These are phyloP conservation scores for Plemyria rubiginata DNA, from an alignment of 2,888 invertebrate species.

Conservation along the genomic window DNA sequence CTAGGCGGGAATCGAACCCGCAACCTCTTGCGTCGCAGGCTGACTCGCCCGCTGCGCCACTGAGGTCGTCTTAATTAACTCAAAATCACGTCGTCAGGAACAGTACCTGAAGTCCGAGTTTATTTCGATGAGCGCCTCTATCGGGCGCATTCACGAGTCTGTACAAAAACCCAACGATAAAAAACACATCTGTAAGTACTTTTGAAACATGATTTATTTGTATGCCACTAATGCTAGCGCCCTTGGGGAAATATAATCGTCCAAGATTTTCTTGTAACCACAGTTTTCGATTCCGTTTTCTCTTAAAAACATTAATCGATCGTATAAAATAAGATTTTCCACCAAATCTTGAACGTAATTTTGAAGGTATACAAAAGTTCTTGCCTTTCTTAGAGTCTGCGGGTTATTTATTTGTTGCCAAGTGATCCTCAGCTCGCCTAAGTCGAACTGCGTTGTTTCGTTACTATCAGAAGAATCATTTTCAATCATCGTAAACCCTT, in stretches of 20 bases:
- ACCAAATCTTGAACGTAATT: slow-evolving; percentile 66
- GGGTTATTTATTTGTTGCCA: slow-evolving; percentile 57
- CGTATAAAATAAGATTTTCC: slow-evolving; percentile 71
- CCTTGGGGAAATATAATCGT: slow-evolving; percentile 87
- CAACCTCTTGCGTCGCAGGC: no score
- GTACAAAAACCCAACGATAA: neutral
- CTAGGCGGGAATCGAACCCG: no score
- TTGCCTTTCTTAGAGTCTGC: slow-evolving; percentile 59
- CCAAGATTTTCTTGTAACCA: slow-evolving; percentile 83
- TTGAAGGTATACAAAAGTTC: slow-evolving; percentile 67
- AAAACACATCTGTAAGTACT: neutral
- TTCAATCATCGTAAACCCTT: slow-evolving; percentile 58
- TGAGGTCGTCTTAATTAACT: no score
- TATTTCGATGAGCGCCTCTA: no score
- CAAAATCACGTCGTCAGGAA: no score
- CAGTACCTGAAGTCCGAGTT: no score
- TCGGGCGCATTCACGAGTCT: no score
- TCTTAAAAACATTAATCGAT: slow-evolving; percentile 67
- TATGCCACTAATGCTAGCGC: slow-evolving; percentile 86
- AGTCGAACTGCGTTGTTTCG: slow-evolving; percentile 47
- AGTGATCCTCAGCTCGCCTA: slow-evolving; percentile 55
- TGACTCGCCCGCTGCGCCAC: no score
- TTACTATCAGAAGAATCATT: slow-evolving; percentile 20
- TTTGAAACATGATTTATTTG: slow-evolving; percentile 61
- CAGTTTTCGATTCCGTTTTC: slow-evolving; percentile 64